Evolutionary conservation across 2,113 vertebrate species (phyloP).

Genomic region (Lepus timidus): DNA sequence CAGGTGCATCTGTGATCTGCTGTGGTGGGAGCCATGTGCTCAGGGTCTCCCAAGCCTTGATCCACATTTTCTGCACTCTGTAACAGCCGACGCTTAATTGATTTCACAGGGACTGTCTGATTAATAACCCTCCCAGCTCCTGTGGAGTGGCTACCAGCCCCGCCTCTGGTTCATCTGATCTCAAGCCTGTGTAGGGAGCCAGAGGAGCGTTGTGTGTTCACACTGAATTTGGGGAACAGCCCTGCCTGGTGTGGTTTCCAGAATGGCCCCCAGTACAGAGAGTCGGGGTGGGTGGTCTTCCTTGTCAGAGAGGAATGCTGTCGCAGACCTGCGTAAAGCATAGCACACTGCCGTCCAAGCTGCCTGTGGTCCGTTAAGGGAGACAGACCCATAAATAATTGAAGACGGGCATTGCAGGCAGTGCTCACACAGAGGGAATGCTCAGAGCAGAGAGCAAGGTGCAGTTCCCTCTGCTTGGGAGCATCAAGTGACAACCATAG

Average conservation of each 20-base stretch:
- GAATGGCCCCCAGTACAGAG: neutral
- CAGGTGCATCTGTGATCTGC: neutral
- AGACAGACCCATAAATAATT: neutral
- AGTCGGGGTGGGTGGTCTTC: neutral
- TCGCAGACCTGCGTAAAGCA: neutral
- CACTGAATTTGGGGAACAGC: neutral
- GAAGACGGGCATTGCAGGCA: neutral
- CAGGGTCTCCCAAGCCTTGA: conserved; percentile 9
- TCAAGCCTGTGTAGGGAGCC: conserved; percentile 17
- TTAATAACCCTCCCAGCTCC: conserved; percentile 77
- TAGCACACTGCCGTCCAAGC: neutral
- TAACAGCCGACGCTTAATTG: conserved; percentile 79
- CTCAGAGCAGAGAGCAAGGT: neutral
- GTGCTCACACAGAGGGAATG: neutral
- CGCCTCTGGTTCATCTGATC: neutral
- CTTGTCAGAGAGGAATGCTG: neutral
- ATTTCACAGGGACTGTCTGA: conserved; percentile 81
- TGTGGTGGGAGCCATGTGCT: neutral
- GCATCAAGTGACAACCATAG: neutral
- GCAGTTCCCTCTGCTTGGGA: neutral
- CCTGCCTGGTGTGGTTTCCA: neutral
- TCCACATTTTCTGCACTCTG: conserved; percentile 62
- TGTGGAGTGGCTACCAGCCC: conserved; percentile 30
- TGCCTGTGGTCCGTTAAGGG: neutral
- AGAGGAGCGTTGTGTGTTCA: neutral